Evolutionary conservation across 92 coral and sea anemone genomes (phyloP).

Genomic region (Chrysogorgia sp.): DNA sequence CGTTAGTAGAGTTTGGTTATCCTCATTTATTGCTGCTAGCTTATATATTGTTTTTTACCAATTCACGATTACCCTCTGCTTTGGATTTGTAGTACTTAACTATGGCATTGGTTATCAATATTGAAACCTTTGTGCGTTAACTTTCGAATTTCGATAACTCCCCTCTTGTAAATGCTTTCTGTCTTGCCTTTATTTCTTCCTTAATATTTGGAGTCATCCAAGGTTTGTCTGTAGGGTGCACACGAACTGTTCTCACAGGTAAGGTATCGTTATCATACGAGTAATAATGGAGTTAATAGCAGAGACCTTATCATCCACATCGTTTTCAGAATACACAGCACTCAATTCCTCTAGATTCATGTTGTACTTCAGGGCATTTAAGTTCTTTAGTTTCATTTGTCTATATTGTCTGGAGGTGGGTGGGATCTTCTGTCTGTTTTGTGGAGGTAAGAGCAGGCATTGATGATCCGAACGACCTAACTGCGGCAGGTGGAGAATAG

Average conservation of each 20-base stretch:
- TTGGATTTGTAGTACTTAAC: not conserved
- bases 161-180: slow-evolving; percentile 25
- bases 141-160: not conserved
- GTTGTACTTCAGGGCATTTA: not conserved
- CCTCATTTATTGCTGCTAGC: not conserved
- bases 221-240: slow-evolving; percentile 45
- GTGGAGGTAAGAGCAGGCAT: not conserved
- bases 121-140: slow-evolving; percentile 15
- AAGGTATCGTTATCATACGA: not conserved
- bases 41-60: slow-evolving; percentile 24
- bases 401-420: not conserved
- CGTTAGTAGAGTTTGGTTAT: not conserved
- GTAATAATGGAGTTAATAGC: not conserved
- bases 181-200: slow-evolving; percentile 23
- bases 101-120: slow-evolving; percentile 23
- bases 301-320: not conserved
- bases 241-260: slow-evolving; percentile 13
- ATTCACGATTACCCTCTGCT: slow-evolving; percentile 3
- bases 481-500: not conserved
- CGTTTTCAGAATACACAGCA: not conserved
- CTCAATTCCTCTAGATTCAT: not conserved
- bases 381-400: not conserved
- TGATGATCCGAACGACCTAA: slow-evolving; percentile 15
- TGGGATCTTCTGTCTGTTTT: not conserved
- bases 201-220: slow-evolving; percentile 43